Evolutionary conservation across 2,888 invertebrate species (phyloP).

Genomic region (Ochropacha duplaris): DNA sequence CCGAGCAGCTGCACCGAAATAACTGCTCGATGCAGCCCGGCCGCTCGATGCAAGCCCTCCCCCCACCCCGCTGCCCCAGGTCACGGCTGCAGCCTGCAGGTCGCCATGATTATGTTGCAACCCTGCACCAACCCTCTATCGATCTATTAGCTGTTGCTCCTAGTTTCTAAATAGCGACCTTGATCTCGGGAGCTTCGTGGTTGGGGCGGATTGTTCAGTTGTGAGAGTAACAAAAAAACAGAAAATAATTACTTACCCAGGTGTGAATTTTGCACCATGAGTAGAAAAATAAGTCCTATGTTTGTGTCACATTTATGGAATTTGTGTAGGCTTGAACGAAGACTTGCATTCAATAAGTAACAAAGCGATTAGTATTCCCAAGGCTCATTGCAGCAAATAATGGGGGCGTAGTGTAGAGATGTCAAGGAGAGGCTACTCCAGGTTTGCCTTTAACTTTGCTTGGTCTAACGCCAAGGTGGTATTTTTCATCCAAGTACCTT

Average conservation of each 20-base stretch:
- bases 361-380: constrained; percentile 10
- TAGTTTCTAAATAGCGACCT: constrained; percentile 45
- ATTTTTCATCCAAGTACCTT: too few relatives aligned
- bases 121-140: constrained; percentile 58
- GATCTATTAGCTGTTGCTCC: constrained; percentile 78
- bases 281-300: neutral
- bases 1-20: constrained; percentile 77
- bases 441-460: constrained; percentile 26
- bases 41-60: constrained; percentile 70
- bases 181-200: constrained; percentile 46
- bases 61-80: constrained; percentile 52
- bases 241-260: neutral
- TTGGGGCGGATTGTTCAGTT: constrained; percentile 11
- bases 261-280: neutral
- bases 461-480: constrained; percentile 13
- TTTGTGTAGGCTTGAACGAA: constrained; percentile 4
- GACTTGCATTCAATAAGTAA: neutral
- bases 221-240: neutral
- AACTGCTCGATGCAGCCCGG: constrained; percentile 79
- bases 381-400: constrained; percentile 27
- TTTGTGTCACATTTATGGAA: neutral
- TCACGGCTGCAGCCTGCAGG: constrained; percentile 78
- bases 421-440: constrained; percentile 34
- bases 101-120: constrained; percentile 54
- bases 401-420: constrained; percentile 26